Percentiles rank a stretch among this genome's conserved stretches.
phyloP scores from a whole-genome alignment of 2,113 vertebrate genomes.

The Uria aalge region DNA sequence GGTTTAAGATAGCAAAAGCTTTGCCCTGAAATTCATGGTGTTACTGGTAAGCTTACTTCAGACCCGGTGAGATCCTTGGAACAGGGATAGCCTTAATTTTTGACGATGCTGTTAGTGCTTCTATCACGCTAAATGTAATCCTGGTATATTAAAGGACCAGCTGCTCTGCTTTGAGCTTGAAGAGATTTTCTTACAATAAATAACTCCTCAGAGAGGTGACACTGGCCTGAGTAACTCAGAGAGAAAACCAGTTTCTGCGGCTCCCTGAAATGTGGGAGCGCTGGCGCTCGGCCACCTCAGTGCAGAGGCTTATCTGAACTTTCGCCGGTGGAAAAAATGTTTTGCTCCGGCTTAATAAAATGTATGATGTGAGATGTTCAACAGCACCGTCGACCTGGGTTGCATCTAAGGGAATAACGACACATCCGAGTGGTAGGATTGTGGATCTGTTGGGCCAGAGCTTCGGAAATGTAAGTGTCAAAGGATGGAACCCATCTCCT shows the following conservation, averaged over 20 bases:
- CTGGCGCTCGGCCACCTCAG: accelerated
- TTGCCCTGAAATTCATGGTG: neutral
- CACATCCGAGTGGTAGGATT: neutral
- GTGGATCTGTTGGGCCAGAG: neutral
- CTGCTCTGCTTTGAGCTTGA: neutral
- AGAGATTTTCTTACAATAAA: neutral
- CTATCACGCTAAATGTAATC: neutral
- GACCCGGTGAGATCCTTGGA: neutral
- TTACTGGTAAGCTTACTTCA: neutral
- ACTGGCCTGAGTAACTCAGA: neutral
- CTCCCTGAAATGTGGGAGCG: accelerated
- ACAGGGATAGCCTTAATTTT: neutral
- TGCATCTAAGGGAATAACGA: neutral
- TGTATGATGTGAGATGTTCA: neutral
- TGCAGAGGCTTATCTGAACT: neutral
- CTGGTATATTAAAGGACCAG: neutral
- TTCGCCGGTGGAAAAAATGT: neutral
- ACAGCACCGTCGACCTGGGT: accelerated
- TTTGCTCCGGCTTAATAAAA: neutral
- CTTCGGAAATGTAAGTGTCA: neutral
- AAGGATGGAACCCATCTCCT: neutral
- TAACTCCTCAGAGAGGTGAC: neutral
- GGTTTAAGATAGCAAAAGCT: neutral
- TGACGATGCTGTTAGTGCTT: neutral
- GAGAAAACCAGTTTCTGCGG: neutral